phyloP scores from a whole-genome alignment of 2,113 vertebrate species.

The Reinhardtius hippoglossoides region DNA sequence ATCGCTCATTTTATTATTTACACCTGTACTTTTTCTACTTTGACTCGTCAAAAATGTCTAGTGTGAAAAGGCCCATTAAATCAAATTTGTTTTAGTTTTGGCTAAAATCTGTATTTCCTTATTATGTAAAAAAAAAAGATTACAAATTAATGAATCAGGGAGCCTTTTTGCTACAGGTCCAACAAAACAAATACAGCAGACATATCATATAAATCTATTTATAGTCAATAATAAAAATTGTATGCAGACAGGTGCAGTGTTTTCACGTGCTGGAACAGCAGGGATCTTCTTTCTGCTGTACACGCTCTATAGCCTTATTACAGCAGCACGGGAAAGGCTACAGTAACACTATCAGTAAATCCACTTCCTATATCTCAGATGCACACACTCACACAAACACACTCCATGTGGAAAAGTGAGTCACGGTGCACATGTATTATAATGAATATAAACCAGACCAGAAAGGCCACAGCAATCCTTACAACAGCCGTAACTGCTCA shows the following conservation, averaged over 20 bases:
- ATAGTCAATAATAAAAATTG: not conserved
- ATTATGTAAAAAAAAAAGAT: no score
- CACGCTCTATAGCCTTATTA: slow-evolving; percentile 22
- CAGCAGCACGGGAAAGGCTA: slow-evolving; percentile 9
- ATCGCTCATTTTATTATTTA: no score
- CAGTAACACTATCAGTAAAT: slow-evolving; percentile 28
- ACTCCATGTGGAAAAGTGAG: not conserved
- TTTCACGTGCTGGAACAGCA: slow-evolving; percentile 20
- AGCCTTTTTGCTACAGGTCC: no score
- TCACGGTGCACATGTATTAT: not conserved
- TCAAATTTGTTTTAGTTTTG: no score
- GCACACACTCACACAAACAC: not conserved
- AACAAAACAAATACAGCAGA: no score
- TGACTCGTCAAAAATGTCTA: not conserved
- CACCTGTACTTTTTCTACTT: no score
- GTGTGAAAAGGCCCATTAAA: not conserved
- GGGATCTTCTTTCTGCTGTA: slow-evolving; percentile 39
- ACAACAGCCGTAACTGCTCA: not conserved
- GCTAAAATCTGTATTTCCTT: no score
- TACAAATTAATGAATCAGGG: no score
- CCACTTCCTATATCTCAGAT: not conserved
- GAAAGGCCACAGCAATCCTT: not conserved
- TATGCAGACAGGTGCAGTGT: not conserved
- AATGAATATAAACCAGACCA: not conserved
- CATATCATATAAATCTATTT: not conserved